phyloP scores from a whole-genome alignment of 2,113 vertebrate species.

The Danionella cerebrum region DNA sequence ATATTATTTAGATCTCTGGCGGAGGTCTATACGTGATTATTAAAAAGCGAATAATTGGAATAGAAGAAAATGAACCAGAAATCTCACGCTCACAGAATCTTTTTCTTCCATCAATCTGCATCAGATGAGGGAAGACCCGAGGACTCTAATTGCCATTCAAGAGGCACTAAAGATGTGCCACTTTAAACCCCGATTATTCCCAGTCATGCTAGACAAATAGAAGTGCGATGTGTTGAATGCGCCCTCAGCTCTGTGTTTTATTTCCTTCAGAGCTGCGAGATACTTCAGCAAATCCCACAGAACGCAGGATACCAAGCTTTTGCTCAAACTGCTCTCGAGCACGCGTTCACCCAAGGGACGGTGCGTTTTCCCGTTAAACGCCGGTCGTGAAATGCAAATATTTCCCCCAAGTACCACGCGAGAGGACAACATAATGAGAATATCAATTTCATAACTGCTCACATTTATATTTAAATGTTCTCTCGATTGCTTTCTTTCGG shows the following conservation, averaged over 20 bases:
- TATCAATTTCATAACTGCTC: not conserved
- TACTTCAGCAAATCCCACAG: slow-evolving; percentile 79
- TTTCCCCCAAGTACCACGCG: not conserved
- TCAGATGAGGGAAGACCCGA: slow-evolving; percentile 63
- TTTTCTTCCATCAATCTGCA: not conserved
- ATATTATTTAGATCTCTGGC: no score
- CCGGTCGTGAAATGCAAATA: slow-evolving; percentile 50
- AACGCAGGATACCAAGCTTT: slow-evolving; percentile 68
- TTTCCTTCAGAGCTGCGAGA: slow-evolving; percentile 73
- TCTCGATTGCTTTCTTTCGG: no score
- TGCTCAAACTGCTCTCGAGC: slow-evolving; percentile 71
- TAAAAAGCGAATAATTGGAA: not conserved
- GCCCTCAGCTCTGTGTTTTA: slow-evolving; percentile 77
- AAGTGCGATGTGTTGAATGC: slow-evolving; percentile 92
- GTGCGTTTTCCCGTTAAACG: slow-evolving; percentile 54
- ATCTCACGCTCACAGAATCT: not conserved
- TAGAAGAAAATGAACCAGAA: not conserved
- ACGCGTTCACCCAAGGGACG: slow-evolving; percentile 60
- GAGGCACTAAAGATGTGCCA: slow-evolving; percentile 75
- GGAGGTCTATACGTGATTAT: no score
- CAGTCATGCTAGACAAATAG: slow-evolving; percentile 99
- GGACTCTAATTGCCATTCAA: slow-evolving; percentile 79
- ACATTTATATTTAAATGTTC: no score
- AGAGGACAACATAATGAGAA: not conserved
- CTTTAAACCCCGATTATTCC: slow-evolving; percentile 91